Evolutionary conservation across 2,888 invertebrate species (phyloP).

Genomic region (Lymantria dispar): DNA sequence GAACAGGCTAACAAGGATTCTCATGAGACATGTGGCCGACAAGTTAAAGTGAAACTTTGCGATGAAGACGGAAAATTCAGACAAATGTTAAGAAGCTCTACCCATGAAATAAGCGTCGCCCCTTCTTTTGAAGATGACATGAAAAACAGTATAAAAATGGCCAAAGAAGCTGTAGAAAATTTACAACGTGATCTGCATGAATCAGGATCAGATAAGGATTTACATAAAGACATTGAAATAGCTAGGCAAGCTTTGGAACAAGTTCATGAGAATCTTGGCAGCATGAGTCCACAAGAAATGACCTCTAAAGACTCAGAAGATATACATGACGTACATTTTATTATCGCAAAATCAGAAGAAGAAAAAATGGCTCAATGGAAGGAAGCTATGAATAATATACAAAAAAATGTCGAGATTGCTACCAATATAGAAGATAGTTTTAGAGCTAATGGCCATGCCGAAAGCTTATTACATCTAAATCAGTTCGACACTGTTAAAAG

Average conservation of each 20-base stretch:
- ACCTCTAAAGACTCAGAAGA: constrained; percentile 38
- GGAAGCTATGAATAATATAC: constrained; percentile 53
- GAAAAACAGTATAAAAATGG: constrained; percentile 62
- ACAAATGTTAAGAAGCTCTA: constrained; percentile 35
- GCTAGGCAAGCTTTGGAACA: constrained; percentile 60
- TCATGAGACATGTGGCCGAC: constrained; percentile 55
- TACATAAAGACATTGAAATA: constrained; percentile 61
- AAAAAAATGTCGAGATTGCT: constrained; percentile 56
- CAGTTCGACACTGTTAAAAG: constrained; percentile 10
- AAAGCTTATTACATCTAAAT: constrained; percentile 9
- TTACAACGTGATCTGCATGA: constrained; percentile 55
- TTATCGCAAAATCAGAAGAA: constrained; percentile 45
- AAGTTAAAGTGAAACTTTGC: constrained; percentile 66
- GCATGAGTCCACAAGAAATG: constrained; percentile 43
- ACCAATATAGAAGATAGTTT: constrained; percentile 66
- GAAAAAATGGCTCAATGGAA: constrained; percentile 65
- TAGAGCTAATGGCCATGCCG: constrained; percentile 26
- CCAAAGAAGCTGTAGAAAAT: constrained; percentile 67
- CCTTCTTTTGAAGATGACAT: constrained; percentile 51
- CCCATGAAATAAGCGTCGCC: constrained; percentile 28
- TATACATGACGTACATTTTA: constrained; percentile 32
- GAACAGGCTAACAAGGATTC: constrained; percentile 55
- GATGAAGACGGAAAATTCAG: constrained; percentile 45
- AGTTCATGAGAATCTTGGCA: constrained; percentile 54
- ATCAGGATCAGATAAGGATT: constrained; percentile 42